Percentiles rank a stretch among this genome's conserved stretches.
Conservation (phyloP, 1,140 invertebrate genomes). For the Eurytemora carolleeae region DNA sequence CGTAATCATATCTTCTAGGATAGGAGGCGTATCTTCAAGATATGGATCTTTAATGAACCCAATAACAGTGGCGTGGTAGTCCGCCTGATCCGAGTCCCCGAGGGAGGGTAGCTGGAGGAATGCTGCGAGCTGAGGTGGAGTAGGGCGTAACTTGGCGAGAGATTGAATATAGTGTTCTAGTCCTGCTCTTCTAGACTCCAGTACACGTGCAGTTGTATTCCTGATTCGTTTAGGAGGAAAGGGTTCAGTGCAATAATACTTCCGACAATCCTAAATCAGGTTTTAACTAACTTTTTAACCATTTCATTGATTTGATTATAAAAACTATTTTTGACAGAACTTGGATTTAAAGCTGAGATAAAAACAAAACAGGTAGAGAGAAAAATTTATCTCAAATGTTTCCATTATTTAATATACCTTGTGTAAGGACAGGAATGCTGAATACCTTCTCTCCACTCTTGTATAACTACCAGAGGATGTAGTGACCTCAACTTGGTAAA, state of each 20-base stretch:
- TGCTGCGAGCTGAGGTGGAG: neutral
- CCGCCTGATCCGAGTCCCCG: neutral
- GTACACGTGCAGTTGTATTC: neutral
- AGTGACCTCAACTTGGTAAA: neutral
- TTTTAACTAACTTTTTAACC: too few relatives aligned
- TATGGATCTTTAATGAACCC: neutral
- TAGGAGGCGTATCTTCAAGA: neutral
- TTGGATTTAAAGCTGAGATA: too few relatives aligned
- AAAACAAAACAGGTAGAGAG: too few relatives aligned
- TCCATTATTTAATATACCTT: too few relatives aligned
- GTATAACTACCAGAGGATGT: neutral
- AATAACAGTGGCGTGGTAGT: neutral
- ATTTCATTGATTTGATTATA: too few relatives aligned
- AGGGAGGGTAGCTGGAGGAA: neutral
- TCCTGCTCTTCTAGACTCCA: neutral
- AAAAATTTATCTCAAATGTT: too few relatives aligned
- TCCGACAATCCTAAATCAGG: neutral
- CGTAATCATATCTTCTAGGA: neutral
- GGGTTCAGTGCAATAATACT: neutral
- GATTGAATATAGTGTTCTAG: neutral
- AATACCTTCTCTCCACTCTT: neutral
- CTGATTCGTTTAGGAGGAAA: neutral
- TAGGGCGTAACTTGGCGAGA: neutral
- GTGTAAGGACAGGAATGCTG: neutral
- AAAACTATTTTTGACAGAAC: too few relatives aligned